Conservation (phyloP, 1,140 invertebrate genomes). For the Brachionus calyciflorus region DNA sequence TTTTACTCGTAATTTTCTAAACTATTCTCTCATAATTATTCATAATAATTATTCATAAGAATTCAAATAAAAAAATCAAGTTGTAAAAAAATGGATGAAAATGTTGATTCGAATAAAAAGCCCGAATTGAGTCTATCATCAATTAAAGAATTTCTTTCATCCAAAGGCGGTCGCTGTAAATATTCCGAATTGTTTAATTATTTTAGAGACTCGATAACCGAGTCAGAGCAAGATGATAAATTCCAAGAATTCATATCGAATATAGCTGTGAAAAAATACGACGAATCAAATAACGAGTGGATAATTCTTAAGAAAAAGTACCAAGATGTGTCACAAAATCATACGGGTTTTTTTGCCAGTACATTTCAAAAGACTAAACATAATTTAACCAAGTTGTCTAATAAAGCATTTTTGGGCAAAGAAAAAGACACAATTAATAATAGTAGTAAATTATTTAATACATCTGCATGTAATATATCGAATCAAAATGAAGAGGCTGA, state of each 20-base stretch:
- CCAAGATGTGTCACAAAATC: background rate
- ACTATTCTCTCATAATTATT: no score
- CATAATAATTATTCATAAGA: no score
- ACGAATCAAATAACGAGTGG: slow-evolving; percentile 14
- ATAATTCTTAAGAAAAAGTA: slow-evolving; percentile 32
- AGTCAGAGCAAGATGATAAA: slow-evolving; percentile 40
- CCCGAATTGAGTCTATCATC: slow-evolving; percentile 1
- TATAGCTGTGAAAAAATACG: slow-evolving; percentile 40
- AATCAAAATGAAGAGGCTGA: no score
- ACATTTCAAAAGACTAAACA: slow-evolving; percentile 42
- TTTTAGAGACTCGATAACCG: slow-evolving; percentile 1
- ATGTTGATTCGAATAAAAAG: background rate
- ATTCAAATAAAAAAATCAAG: no score
- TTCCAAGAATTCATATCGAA: slow-evolving; percentile 38
- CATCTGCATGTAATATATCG: no score
- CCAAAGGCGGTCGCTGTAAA: slow-evolving; percentile 22
- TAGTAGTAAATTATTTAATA: no score
- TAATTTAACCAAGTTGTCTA: slow-evolving; percentile 11
- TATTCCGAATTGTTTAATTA: slow-evolving; percentile 38
- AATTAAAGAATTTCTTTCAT: slow-evolving; percentile 21
- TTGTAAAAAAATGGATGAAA: background rate
- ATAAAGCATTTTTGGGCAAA: slow-evolving; percentile 7
- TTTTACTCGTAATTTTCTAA: no score
- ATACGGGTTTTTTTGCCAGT: slow-evolving; percentile 28
- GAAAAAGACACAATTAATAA: background rate